Base-by-base conservation (phyloP, 2,888 invertebrate species). In the Hirtodrosophila trivittata region DNA sequence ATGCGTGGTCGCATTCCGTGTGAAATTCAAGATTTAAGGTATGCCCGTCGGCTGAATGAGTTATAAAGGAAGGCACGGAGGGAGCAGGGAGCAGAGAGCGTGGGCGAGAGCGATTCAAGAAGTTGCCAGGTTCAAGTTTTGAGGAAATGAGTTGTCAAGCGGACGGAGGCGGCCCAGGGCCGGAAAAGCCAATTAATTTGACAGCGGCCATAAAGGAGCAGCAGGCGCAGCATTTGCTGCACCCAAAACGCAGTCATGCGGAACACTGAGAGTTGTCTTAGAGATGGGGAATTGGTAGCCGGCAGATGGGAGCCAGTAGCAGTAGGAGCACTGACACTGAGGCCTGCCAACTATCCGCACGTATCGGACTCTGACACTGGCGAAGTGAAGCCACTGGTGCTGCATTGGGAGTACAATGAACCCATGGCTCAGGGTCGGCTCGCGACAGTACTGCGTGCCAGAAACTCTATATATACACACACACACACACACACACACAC, bases 121-220 rank as follows among this genome's bases (percentile, higher is more conserved):
- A 43, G 32, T 55, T 32, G 35, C 21, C 51, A 52, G 42, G 12
- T 50, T 18, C 18, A 8, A 49, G 26, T 6, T 54, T 16, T 33
- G 21, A 64, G 77, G 71, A 77, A 77, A 76, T 80, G 62, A 83
- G 75, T 72, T 80, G 71, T 80, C 77, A 70, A 57, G 51, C 70
- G 30, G 39, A 49, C 49, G 64, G 38, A 43, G 52, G 45, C 33
- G 51, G 47, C 30, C 41, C 41, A 41, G 35, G 30, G 60, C 63
- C 77, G 80, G 83, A 83, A 81, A 80, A 83, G 83, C 69, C 83
- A 81, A 81, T 81, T 81, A 81, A 80, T 81, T 83, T 75, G 75
- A 80, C 77, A 76, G 74, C 71, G 64, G 32, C 62, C 76, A 66
- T 75, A 73, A 80, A 68, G 65, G 82, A 54, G 60, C 41, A 41